A percentile compares a stretch with the other conserved stretches of the same genome.
Conservation (phyloP, 2,888 invertebrate genomes). For the Brachylomia viminalis region DNA sequence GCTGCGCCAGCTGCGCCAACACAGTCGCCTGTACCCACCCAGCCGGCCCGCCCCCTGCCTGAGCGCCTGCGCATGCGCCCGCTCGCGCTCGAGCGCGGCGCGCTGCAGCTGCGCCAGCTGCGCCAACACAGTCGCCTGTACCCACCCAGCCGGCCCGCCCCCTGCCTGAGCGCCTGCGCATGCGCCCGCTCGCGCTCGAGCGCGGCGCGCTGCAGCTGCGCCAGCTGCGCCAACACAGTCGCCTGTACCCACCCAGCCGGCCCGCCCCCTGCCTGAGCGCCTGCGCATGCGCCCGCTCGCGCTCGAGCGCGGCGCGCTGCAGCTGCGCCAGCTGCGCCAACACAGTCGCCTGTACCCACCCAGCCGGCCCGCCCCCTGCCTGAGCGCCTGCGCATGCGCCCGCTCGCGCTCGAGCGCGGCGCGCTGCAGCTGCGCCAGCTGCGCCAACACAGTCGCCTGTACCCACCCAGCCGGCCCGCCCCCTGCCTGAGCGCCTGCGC, state of each 20-base stretch:
- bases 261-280: slow-evolving; percentile 56
- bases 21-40: too few species aligned
- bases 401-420: slow-evolving; percentile 79
- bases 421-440: slow-evolving; percentile 80
- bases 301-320: slow-evolving; percentile 78
- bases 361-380: slow-evolving; percentile 51
- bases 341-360: slow-evolving; percentile 68
- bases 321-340: slow-evolving; percentile 80
- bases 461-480: too few species aligned
- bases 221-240: slow-evolving; percentile 78
- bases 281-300: slow-evolving; percentile 75
- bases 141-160: too few species aligned
- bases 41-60: slow-evolving; percentile 49
- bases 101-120: slow-evolving; percentile 82
- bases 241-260: too few species aligned
- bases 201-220: slow-evolving; percentile 80
- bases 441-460: slow-evolving; percentile 74
- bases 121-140: slow-evolving; percentile 72
- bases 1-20: slow-evolving; percentile 79
- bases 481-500: slow-evolving; percentile 58
- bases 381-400: slow-evolving; percentile 69
- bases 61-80: slow-evolving; percentile 69
- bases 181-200: slow-evolving; percentile 78
- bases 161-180: slow-evolving; percentile 58
- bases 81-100: slow-evolving; percentile 79